phyloP scores from a whole-genome alignment of 2,888 invertebrate genomes.

The Heliconius erato region DNA sequence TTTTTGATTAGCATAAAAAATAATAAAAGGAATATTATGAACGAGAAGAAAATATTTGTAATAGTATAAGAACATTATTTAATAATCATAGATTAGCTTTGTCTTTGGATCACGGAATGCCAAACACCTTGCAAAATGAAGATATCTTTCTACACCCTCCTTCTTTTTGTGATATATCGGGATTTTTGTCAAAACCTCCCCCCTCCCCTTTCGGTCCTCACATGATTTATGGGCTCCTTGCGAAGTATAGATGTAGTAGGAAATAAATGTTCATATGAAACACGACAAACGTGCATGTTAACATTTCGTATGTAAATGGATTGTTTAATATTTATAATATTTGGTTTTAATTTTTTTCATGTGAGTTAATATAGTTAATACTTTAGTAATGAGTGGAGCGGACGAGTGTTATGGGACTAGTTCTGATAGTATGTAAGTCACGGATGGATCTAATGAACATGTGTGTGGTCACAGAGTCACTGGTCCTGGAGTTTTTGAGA shows the following conservation, averaged over 20 bases:
- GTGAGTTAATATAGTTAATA: slow-evolving; percentile 62
- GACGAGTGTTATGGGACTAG: slow-evolving; percentile 72
- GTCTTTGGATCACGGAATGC: no score
- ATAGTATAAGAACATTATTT: no score
- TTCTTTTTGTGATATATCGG: no score
- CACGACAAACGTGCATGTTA: slow-evolving; percentile 8
- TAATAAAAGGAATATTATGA: no score
- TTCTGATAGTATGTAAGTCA: slow-evolving; percentile 69
- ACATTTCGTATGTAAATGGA: slow-evolving; percentile 42
- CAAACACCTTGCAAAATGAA: no score
- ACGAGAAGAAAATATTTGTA: no score
- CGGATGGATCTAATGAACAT: slow-evolving; percentile 56
- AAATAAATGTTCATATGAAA: neutral
- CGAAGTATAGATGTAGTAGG: neutral
- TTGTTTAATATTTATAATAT: slow-evolving; percentile 8
- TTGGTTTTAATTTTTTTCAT: slow-evolving; percentile 49
- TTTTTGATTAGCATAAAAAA: no score
- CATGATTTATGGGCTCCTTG: neutral
- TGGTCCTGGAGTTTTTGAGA: slow-evolving; percentile 61
- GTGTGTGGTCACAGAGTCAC: slow-evolving; percentile 59
- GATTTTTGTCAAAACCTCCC: no score
- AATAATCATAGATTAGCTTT: no score
- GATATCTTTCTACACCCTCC: no score
- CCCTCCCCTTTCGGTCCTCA: no score
- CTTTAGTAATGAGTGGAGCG: slow-evolving; percentile 63